These are phyloP conservation scores for Drosophila borborema DNA, from an alignment of 2,888 invertebrate species.

Conservation along the genomic window DNA sequence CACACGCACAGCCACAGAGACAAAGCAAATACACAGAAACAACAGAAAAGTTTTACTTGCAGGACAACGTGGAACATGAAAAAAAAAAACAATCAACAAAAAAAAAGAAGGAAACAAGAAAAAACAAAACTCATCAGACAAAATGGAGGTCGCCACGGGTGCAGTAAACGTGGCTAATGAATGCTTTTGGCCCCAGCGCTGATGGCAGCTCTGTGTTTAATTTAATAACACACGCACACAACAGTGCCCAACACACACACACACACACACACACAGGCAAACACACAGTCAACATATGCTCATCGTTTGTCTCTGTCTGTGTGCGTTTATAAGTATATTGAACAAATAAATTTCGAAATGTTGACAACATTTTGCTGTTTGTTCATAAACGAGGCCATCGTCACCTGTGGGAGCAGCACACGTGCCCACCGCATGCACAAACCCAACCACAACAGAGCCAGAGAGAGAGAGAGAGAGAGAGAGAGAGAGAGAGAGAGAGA, in stretches of 20 bases:
- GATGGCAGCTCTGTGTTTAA: conserved; percentile 70
- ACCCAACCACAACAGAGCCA: conserved; percentile 14
- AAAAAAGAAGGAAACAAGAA: conserved; percentile 2
- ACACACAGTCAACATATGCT: conserved; percentile 60
- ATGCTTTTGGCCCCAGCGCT: conserved; percentile 79
- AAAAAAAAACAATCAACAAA: conserved; percentile 11
- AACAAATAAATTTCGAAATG: conserved; percentile 81
- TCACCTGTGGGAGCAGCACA: conserved; percentile 77
- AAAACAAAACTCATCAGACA: conserved; percentile 73
- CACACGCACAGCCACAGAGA: neutral
- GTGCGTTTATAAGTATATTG: conserved; percentile 68
- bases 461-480: neutral
- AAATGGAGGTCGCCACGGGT: conserved; percentile 82
- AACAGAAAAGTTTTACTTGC: conserved; percentile 64
- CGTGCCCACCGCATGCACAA: conserved; percentile 35
- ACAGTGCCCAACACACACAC: neutral
- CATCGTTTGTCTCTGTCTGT: conserved; percentile 51
- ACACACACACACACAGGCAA: conserved; percentile 8
- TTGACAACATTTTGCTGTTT: conserved; percentile 81
- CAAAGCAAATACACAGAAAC: conserved; percentile 53
- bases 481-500: neutral
- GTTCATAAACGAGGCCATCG: conserved; percentile 81
- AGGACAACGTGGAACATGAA: conserved; percentile 31
- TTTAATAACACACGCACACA: conserved; percentile 71
- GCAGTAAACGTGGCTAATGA: conserved; percentile 81